These are phyloP conservation scores for Microtus obscurus DNA, from an alignment of 2,797 vertebrate genomes.

Conservation along the genomic window DNA sequence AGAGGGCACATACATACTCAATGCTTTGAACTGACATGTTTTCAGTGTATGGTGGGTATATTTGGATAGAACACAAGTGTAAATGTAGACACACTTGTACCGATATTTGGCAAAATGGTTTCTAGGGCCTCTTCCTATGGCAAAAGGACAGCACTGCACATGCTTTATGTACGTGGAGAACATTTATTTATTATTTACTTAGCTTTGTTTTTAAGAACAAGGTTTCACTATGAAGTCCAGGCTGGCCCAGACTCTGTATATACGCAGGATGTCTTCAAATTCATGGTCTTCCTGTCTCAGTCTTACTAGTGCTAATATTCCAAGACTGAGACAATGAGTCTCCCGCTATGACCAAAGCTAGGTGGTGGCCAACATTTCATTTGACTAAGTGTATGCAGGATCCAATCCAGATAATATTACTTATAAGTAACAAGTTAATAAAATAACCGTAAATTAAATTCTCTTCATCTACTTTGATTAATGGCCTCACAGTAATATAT, in stretches of 20 bases:
- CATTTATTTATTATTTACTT: neutral
- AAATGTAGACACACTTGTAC: too few relatives aligned
- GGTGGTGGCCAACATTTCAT: neutral
- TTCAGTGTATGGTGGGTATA: neutral
- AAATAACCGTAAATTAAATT: constrained; percentile 31
- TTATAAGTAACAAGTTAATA: constrained; percentile 38
- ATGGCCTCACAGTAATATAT: neutral
- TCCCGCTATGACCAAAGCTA: neutral
- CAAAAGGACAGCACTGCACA: neutral
- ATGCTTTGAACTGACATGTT: neutral
- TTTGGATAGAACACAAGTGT: neutral
- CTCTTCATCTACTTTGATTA: constrained; percentile 44
- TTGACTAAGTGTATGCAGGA: neutral
- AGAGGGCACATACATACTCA: neutral
- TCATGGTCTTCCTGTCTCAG: neutral
- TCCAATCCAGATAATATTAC: neutral
- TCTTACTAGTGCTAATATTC: neutral
- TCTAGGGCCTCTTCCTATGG: neutral
- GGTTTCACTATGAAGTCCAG: neutral
- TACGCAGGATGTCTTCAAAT: neutral
- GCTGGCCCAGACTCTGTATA: neutral
- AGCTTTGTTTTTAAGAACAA: neutral
- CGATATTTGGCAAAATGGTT: neutral
- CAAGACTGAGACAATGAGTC: neutral
- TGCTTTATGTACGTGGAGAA: neutral